Percentiles rank a stretch among this genome's conserved stretches.
Conservation (phyloP, 2,888 invertebrate species). For the Acanthococcus lagerstroemiae region DNA sequence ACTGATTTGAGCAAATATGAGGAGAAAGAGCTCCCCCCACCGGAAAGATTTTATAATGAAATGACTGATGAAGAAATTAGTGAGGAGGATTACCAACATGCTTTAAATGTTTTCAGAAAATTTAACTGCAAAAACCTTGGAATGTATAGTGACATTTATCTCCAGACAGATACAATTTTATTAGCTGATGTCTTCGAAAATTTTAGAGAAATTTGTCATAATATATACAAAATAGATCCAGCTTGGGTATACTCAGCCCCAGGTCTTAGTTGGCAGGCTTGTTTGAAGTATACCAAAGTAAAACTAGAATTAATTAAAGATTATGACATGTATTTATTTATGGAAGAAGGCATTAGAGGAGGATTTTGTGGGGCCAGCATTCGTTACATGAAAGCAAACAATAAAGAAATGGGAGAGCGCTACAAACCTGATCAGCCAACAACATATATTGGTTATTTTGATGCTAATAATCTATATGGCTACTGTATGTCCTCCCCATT, state of each 20-base stretch:
- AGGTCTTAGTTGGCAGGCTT: conserved; percentile 6
- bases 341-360: conserved; percentile 2
- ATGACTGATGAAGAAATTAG: conserved; percentile 6
- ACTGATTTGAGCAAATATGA: background rate
- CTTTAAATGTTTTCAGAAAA: conserved; percentile 10
- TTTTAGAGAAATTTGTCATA: conserved; percentile 36
- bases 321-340: conserved; percentile 8
- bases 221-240: conserved; percentile 19
- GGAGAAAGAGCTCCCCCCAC: background rate
- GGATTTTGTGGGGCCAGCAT: conserved; percentile 5
- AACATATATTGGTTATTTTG: conserved; percentile 18
- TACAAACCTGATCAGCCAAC: background rate
- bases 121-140: conserved; percentile 4
- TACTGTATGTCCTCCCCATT: conserved; percentile 12
- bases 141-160: too few relatives aligned
- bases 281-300: background rate
- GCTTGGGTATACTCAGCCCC: conserved; percentile 18
- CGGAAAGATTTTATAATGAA: conserved; percentile 6
- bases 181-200: conserved; percentile 36
- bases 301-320: conserved; percentile 16
- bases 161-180: background rate
- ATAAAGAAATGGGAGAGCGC: background rate
- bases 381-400: background rate
- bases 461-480: conserved; percentile 24
- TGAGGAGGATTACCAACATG: conserved; percentile 8